Conservation (phyloP, 2,113 vertebrate species). For the Benitochromis conjunctus region DNA sequence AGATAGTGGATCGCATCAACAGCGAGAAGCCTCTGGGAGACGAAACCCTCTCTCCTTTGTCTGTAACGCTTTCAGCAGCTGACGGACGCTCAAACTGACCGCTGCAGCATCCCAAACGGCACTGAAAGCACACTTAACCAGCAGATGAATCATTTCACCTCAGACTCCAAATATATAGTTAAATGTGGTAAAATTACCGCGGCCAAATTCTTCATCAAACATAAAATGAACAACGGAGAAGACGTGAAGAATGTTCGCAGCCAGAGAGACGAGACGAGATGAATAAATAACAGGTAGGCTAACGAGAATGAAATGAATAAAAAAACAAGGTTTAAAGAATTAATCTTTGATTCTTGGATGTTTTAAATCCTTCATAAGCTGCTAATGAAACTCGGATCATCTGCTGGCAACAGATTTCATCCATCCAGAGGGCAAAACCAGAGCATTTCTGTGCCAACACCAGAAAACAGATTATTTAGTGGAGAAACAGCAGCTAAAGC, state of each 20-base stretch:
- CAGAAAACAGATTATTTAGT: not conserved
- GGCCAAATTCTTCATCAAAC: not conserved
- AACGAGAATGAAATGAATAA: not conserved
- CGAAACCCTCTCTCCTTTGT: not conserved
- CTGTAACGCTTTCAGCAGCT: not conserved
- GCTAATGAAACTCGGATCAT: not conserved
- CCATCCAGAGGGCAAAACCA: not conserved
- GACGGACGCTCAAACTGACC: not conserved
- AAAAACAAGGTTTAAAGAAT: not conserved
- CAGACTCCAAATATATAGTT: not conserved
- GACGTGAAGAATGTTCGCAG: rapidly evolving
- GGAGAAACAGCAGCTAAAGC: not conserved
- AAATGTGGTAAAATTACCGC: not conserved
- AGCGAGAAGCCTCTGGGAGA: not conserved
- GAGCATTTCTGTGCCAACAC: not conserved
- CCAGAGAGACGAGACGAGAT: not conserved
- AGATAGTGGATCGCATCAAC: not conserved
- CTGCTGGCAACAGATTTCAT: not conserved
- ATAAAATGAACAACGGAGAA: not conserved
- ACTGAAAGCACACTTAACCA: not conserved
- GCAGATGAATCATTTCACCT: not conserved
- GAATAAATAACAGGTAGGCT: not conserved
- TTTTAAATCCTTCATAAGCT: not conserved
- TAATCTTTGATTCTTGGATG: not conserved
- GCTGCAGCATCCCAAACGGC: not conserved